Percentiles rank a stretch among this genome's conserved stretches.
These are phyloP conservation scores for Dasysyrphus albostriatus DNA, from an alignment of 2,888 invertebrate genomes.

Conservation along the genomic window DNA sequence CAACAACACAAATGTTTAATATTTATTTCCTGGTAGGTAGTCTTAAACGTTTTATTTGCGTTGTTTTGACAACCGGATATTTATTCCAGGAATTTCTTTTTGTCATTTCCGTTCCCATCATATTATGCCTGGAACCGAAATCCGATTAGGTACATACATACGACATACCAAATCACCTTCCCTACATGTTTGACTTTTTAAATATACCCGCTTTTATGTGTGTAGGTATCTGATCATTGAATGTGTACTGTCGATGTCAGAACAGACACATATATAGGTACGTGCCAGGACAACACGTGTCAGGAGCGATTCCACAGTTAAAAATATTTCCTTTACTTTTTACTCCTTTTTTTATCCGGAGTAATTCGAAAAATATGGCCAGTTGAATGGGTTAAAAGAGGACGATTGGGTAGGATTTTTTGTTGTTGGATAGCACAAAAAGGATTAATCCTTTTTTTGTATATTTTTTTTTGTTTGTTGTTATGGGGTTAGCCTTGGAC, in stretches of 20 bases:
- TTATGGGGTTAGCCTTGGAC: background rate
- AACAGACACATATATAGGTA: slow-evolving; percentile 15
- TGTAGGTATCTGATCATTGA: slow-evolving; percentile 36
- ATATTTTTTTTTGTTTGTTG: background rate
- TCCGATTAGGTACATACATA: background rate
- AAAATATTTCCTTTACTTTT: slow-evolving; percentile 6
- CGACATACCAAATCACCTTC: background rate
- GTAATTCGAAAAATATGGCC: slow-evolving; percentile 37
- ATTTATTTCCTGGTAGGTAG: background rate
- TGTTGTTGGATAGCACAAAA: slow-evolving; percentile 32
- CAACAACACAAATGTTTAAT: background rate
- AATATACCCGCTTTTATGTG: slow-evolving; percentile 6
- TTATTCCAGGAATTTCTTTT: slow-evolving; percentile 10
- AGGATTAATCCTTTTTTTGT: slow-evolving; percentile 53
- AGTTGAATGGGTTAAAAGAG: slow-evolving; percentile 1
- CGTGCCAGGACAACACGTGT: slow-evolving; percentile 52
- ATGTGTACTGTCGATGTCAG: slow-evolving; percentile 48
- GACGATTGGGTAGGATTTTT: background rate
- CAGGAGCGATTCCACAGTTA: slow-evolving; percentile 35
- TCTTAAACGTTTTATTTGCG: background rate
- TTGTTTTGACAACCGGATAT: slow-evolving; percentile 37
- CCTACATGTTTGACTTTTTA: slow-evolving; percentile 29
- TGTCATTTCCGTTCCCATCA: background rate
- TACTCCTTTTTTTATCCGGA: background rate
- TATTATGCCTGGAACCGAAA: background rate